Evolutionary conservation across 2,888 invertebrate species (phyloP).

Genomic region (Chydorus sphaericus): DNA sequence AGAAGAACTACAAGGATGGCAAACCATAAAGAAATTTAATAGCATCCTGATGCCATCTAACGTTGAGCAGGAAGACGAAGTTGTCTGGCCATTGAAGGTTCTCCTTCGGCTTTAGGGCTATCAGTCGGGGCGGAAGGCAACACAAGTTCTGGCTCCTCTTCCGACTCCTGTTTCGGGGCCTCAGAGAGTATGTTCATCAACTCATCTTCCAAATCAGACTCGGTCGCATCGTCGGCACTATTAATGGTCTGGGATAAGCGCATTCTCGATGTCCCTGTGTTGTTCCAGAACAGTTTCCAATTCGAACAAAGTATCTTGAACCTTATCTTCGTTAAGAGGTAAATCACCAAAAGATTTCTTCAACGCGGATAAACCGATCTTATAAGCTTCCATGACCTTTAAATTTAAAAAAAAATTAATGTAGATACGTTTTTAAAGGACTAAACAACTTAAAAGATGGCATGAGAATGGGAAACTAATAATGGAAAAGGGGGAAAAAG

Average conservation of each 20-base stretch:
- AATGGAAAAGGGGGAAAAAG: too few species aligned
- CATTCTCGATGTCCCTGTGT: slow-evolving; percentile 1
- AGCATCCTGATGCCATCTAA: too few species aligned
- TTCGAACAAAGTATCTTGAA: slow-evolving; percentile 11
- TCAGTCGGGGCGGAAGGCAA: slow-evolving; percentile 1
- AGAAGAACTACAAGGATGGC: too few species aligned
- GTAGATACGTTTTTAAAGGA: too few species aligned
- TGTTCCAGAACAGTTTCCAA: slow-evolving; percentile 9
- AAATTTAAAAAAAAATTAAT: not conserved
- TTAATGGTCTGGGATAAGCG: not conserved
- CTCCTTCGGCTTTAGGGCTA: not conserved
- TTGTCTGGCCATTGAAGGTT: not conserved
- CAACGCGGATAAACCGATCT: slow-evolving; percentile 10
- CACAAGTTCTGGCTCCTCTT: not conserved
- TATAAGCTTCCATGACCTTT: slow-evolving; percentile 13
- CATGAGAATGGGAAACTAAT: too few species aligned
- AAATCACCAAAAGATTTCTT: slow-evolving; percentile 9
- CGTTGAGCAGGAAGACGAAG: too few species aligned
- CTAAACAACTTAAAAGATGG: too few species aligned
- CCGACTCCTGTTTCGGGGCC: not conserved
- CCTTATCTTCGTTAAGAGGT: slow-evolving; percentile 4
- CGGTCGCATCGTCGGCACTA: not conserved
- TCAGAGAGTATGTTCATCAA: not conserved
- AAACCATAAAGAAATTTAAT: not conserved
- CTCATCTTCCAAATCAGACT: slow-evolving; percentile 3